Percentiles rank a stretch among this genome's conserved stretches.
These are phyloP conservation scores for Melopsittacus undulatus DNA, from an alignment of 2,797 vertebrate genomes.

Conservation along the genomic window DNA sequence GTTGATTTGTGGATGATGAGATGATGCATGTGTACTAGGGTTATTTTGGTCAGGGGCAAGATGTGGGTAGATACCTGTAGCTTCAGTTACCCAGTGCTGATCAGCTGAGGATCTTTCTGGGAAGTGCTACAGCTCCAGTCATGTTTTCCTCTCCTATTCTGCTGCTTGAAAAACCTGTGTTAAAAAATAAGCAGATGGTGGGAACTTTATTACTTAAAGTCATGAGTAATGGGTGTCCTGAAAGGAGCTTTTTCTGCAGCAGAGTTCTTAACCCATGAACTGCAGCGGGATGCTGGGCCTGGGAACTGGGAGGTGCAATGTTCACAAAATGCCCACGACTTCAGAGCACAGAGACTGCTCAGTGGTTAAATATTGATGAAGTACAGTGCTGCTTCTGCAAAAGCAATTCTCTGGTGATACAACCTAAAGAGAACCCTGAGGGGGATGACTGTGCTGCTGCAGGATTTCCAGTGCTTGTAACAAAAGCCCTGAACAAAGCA, in stretches of 20 bases:
- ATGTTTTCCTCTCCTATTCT: not conserved
- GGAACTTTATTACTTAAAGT: not conserved
- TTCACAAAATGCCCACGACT: not conserved
- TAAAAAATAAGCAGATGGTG: constrained; percentile 30
- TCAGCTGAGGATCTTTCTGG: constrained; percentile 6
- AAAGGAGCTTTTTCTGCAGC: not conserved
- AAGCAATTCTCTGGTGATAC: not conserved
- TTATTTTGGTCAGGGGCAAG: not conserved
- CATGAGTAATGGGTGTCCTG: not conserved
- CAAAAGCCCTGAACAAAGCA: not conserved
- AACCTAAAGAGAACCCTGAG: not conserved
- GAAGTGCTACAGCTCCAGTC: not conserved
- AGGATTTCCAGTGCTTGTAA: constrained; percentile 7
- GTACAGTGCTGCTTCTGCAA: not conserved
- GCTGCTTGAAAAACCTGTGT: not conserved
- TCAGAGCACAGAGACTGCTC: not conserved
- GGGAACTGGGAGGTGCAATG: not conserved
- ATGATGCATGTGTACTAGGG: not conserved
- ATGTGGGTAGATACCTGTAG: not conserved
- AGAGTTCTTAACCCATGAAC: not conserved
- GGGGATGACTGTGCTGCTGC: not conserved
- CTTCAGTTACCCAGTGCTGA: not conserved
- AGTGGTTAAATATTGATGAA: not conserved
- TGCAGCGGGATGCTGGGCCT: not conserved
- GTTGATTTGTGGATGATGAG: not conserved